A percentile compares a stretch with the other conserved stretches of the same genome.
These are phyloP conservation scores for Euglossa dilemma DNA, from an alignment of 1,140 invertebrate species.

Conservation along the genomic window DNA sequence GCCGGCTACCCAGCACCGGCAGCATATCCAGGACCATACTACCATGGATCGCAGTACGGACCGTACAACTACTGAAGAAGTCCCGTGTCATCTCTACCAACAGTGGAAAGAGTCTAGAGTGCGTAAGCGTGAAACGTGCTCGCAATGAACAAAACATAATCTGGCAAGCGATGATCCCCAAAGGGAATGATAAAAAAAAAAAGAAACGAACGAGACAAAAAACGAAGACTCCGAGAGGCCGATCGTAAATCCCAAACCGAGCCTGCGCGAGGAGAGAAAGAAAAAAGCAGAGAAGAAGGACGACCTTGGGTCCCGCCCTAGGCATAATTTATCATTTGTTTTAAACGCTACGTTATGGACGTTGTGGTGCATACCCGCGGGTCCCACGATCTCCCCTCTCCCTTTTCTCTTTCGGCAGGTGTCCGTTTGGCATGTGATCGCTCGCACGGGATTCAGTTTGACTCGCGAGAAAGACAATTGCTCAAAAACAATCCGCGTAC, in stretches of 20 bases:
- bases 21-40: slow-evolving; percentile 93
- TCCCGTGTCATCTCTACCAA: slow-evolving; percentile 20
- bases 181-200: slow-evolving; percentile 35
- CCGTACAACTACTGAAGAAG: slow-evolving; percentile 91
- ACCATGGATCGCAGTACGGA: slow-evolving; percentile 96
- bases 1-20: slow-evolving; percentile 92
- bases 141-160: slow-evolving; percentile 23
- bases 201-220: slow-evolving; percentile 24
- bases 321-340: slow-evolving; percentile 46
- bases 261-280: neutral
- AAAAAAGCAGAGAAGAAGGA: neutral
- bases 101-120: slow-evolving; percentile 36
- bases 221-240: slow-evolving; percentile 20
- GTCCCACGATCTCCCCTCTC: slow-evolving; percentile 8
- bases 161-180: slow-evolving; percentile 24
- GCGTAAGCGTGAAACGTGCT: slow-evolving; percentile 24
- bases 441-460: slow-evolving; percentile 9
- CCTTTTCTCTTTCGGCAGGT: slow-evolving; percentile 25
- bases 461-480: slow-evolving; percentile 55
- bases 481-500: slow-evolving; percentile 57
- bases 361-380: slow-evolving; percentile 39
- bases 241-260: slow-evolving; percentile 36
- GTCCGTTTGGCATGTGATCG: slow-evolving; percentile 12
- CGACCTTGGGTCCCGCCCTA: slow-evolving; percentile 32
- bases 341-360: slow-evolving; percentile 26